These are phyloP conservation scores for Agrenia bidenticulata DNA, from an alignment of 2,888 invertebrate genomes.

Conservation along the genomic window DNA sequence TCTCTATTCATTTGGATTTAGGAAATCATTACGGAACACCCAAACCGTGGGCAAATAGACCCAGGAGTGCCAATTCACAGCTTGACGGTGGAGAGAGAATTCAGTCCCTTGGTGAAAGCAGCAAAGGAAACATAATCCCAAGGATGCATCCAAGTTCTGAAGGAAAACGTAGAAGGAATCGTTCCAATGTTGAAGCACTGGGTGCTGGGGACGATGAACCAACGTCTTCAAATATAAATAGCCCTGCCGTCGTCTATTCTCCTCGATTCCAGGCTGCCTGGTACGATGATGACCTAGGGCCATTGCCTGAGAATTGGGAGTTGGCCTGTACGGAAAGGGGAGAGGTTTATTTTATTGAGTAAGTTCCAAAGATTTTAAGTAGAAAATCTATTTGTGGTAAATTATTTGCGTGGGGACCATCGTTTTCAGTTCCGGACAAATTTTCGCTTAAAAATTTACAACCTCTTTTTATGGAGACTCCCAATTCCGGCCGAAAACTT, in stretches of 20 bases:
- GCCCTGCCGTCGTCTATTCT: conserved; percentile 25
- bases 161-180: conserved; percentile 61
- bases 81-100: conserved; percentile 26
- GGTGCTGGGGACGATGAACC: conserved; percentile 55
- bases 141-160: conserved; percentile 61
- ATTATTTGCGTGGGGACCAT: no score
- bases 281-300: conserved; percentile 68
- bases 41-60: conserved; percentile 57
- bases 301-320: conserved; percentile 95
- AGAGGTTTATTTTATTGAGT: conserved; percentile 97
- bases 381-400: no score
- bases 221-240: conserved; percentile 29
- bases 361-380: no score
- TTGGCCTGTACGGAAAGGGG: conserved; percentile 95
- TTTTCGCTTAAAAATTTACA: background rate
- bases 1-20: conserved; percentile 50
- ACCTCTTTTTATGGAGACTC: no score
- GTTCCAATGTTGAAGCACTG: conserved; percentile 62
- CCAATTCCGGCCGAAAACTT: no score
- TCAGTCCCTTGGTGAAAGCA: conserved; percentile 32
- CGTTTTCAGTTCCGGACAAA: no score
- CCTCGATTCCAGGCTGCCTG: conserved; percentile 26
- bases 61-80: conserved; percentile 33
- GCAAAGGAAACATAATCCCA: conserved; percentile 56
- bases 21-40: conserved; percentile 66